Evolutionary conservation across 1,140 invertebrate genomes (phyloP).

Genomic region (Ruditapes philippinarum): DNA sequence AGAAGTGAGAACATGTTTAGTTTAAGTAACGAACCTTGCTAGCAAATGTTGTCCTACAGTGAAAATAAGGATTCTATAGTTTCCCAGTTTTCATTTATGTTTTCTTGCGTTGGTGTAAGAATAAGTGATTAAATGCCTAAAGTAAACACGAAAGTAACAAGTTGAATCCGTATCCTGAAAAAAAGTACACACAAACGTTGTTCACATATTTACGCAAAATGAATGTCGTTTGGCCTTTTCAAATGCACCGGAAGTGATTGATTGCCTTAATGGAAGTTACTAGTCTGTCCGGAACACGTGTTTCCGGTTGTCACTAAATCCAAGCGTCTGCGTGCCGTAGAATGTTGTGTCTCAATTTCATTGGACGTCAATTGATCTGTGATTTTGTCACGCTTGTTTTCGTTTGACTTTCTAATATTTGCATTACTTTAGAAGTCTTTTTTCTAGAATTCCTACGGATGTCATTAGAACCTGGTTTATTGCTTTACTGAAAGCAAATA

Average conservation of each 20-base stretch:
- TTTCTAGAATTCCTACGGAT: slow-evolving; percentile 54
- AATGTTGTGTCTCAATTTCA: slow-evolving; percentile 65
- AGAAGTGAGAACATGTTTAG: no score
- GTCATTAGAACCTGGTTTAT: slow-evolving; percentile 65
- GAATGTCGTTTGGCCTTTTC: slow-evolving; percentile 36
- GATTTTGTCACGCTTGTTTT: slow-evolving; percentile 65
- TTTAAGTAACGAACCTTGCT: no score
- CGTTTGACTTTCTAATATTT: slow-evolving; percentile 69
- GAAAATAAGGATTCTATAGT: no score
- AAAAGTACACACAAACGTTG: neutral
- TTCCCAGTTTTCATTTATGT: no score
- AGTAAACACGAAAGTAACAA: neutral
- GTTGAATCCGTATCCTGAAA: neutral
- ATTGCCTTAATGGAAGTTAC: slow-evolving; percentile 71
- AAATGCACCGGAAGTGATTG: slow-evolving; percentile 65
- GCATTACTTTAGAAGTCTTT: slow-evolving; percentile 62
- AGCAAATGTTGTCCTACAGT: no score
- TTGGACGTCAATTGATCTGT: slow-evolving; percentile 53
- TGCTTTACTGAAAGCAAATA: slow-evolving; percentile 57
- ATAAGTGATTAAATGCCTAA: no score
- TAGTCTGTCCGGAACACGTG: slow-evolving; percentile 60
- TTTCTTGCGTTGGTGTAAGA: neutral
- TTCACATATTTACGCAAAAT: slow-evolving; percentile 20
- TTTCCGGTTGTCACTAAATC: slow-evolving; percentile 65
- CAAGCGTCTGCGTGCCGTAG: slow-evolving; percentile 59